phyloP scores from a whole-genome alignment of 2,797 vertebrate species.

The Scyliorhinus canicula region DNA sequence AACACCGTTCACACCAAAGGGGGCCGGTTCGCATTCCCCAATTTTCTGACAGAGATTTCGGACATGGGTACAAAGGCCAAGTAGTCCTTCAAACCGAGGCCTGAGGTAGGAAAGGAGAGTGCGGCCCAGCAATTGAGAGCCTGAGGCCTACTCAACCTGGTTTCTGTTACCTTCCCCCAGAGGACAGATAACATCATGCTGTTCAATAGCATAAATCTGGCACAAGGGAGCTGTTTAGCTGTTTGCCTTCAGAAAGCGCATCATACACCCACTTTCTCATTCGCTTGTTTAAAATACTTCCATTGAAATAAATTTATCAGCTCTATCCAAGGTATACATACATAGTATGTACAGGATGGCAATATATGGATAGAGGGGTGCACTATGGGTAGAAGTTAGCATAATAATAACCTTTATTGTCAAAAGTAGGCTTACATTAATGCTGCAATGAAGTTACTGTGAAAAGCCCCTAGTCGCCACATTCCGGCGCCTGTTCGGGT shows the following conservation, averaged over 20 bases:
- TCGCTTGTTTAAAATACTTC: not conserved
- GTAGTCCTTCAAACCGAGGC: not conserved
- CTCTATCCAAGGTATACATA: too few relatives aligned
- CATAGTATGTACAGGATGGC: too few relatives aligned
- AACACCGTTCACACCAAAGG: not conserved
- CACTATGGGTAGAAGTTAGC: too few relatives aligned
- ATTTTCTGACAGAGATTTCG: not conserved
- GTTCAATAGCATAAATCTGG: not conserved
- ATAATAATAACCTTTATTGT: too few relatives aligned
- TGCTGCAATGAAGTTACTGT: too few relatives aligned
- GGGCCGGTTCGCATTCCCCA: not conserved
- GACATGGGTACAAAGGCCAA: not conserved
- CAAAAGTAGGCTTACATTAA: too few relatives aligned
- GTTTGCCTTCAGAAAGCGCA: not conserved
- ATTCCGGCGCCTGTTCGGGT: too few relatives aligned
- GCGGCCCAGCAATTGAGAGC: not conserved
- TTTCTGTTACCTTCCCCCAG: too few relatives aligned
- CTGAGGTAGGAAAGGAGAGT: not conserved
- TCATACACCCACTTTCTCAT: not conserved
- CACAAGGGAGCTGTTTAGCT: not conserved
- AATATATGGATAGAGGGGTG: too few relatives aligned
- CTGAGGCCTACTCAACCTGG: not conserved
- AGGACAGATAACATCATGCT: not conserved
- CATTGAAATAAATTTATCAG: not conserved
- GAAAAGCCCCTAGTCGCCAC: too few relatives aligned